phyloP scores from a whole-genome alignment of 2,113 vertebrate species.

The Alosa alosa region DNA sequence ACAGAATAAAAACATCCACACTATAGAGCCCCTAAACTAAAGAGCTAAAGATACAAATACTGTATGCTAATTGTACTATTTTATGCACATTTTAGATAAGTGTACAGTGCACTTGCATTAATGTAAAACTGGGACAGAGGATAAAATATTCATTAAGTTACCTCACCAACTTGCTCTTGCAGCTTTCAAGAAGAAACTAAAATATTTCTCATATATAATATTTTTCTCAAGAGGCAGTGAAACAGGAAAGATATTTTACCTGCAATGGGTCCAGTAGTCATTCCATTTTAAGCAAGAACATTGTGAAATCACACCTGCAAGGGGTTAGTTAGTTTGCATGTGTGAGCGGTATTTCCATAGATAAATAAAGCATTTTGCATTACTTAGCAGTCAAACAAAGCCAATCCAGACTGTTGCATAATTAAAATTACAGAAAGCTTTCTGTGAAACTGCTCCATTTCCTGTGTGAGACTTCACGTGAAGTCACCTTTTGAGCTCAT shows the following conservation, averaged over 20 bases:
- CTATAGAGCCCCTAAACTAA: too few species aligned
- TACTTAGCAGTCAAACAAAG: slow-evolving; percentile 9
- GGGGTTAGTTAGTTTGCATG: not conserved
- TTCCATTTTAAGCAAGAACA: not conserved
- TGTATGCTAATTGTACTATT: not conserved
- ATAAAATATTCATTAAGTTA: not conserved
- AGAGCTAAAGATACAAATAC: too few species aligned
- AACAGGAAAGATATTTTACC: not conserved
- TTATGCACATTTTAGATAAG: not conserved
- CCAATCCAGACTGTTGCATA: not conserved
- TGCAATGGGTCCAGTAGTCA: not conserved
- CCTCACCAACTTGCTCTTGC: not conserved
- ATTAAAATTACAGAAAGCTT: slow-evolving; percentile 5
- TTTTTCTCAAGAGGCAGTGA: not conserved
- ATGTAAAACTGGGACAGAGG: not conserved
- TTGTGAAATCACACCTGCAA: not conserved
- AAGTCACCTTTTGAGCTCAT: not conserved
- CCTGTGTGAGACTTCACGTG: not conserved
- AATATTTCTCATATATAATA: not conserved
- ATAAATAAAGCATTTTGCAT: not conserved
- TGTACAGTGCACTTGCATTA: not conserved
- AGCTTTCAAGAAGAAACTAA: not conserved
- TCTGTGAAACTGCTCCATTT: not conserved
- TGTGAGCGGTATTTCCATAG: not conserved
- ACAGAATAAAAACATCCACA: too few species aligned